phyloP scores from a whole-genome alignment of 1,140 invertebrate species.

The Listronotus bonariensis region DNA sequence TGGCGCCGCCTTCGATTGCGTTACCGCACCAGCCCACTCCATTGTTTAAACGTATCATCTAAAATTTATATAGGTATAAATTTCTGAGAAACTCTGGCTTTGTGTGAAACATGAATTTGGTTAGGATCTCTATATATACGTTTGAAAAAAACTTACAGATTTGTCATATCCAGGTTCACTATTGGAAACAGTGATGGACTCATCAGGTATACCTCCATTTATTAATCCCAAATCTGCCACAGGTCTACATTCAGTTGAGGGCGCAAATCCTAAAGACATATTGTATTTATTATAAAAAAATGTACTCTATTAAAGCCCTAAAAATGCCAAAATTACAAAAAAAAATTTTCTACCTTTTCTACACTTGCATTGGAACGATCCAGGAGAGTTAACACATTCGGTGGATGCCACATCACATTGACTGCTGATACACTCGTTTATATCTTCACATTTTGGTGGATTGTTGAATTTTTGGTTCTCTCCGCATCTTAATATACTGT shows the following conservation, averaged over 20 bases:
- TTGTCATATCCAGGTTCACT: conserved; percentile 82
- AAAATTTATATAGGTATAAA: conserved; percentile 38
- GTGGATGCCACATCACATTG: conserved; percentile 90
- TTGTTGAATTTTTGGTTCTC: conserved; percentile 83
- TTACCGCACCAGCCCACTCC: conserved; percentile 89
- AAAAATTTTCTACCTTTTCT: conserved; percentile 63
- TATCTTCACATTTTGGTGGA: conserved; percentile 86
- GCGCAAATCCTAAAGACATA: conserved; percentile 66
- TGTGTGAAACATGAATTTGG: too few relatives aligned
- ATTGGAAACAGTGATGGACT: conserved; percentile 83
- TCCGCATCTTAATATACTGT: conserved; percentile 88
- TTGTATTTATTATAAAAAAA: too few relatives aligned
- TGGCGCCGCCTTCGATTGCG: conserved; percentile 78
- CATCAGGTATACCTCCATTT: conserved; percentile 87
- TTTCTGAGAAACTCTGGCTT: too few relatives aligned
- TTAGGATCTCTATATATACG: too few relatives aligned
- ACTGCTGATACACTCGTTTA: conserved; percentile 89
- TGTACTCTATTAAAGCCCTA: too few relatives aligned
- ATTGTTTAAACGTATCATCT: conserved; percentile 81
- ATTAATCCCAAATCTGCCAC: conserved; percentile 86
- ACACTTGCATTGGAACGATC: conserved; percentile 92
- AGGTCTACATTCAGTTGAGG: conserved; percentile 87
- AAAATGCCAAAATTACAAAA: neutral
- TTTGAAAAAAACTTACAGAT: conserved; percentile 62
- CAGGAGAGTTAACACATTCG: conserved; percentile 87